phyloP scores from a whole-genome alignment of 2,888 invertebrate species.

The Leptopilina myrica region DNA sequence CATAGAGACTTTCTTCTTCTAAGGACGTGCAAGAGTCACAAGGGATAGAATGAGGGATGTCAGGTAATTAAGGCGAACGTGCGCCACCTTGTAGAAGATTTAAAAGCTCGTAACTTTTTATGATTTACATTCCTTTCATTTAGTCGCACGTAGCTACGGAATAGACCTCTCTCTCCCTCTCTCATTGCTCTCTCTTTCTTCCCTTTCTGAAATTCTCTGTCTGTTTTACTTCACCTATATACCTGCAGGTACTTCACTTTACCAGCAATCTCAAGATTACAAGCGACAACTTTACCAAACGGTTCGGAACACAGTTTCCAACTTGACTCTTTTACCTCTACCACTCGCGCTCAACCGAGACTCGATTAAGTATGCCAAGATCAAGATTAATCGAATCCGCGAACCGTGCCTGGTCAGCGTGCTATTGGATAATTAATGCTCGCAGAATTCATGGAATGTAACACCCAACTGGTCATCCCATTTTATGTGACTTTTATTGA shows the following conservation, averaged over 20 bases:
- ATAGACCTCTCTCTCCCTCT: slow-evolving; percentile 71
- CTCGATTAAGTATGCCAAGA: slow-evolving; percentile 56
- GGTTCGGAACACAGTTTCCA: slow-evolving; percentile 56
- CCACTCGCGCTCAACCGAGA: slow-evolving; percentile 47
- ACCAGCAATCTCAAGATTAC: slow-evolving; percentile 61
- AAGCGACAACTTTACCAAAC: slow-evolving; percentile 61
- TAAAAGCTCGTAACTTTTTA: slow-evolving; percentile 77
- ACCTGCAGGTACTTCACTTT: slow-evolving; percentile 15
- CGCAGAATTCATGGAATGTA: neutral
- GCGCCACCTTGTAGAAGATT: slow-evolving; percentile 76
- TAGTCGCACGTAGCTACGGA: slow-evolving; percentile 72
- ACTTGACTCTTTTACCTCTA: slow-evolving; percentile 52
- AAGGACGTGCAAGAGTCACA: slow-evolving; percentile 50
- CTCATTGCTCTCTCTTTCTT: slow-evolving; percentile 67
- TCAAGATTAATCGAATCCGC: slow-evolving; percentile 61
- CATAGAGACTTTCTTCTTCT: neutral
- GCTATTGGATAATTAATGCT: slow-evolving; percentile 36
- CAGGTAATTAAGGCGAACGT: slow-evolving; percentile 76
- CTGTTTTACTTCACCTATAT: neutral
- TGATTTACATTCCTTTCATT: slow-evolving; percentile 77
- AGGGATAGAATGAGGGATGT: slow-evolving; percentile 71
- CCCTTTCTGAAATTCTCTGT: slow-evolving; percentile 30
- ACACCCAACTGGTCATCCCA: slow-evolving; percentile 5
- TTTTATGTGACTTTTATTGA: neutral
- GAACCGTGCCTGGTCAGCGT: slow-evolving; percentile 18